Evolutionary conservation across 2,113 vertebrate genomes (phyloP).

Genomic region (Saccopteryx bilineata): DNA sequence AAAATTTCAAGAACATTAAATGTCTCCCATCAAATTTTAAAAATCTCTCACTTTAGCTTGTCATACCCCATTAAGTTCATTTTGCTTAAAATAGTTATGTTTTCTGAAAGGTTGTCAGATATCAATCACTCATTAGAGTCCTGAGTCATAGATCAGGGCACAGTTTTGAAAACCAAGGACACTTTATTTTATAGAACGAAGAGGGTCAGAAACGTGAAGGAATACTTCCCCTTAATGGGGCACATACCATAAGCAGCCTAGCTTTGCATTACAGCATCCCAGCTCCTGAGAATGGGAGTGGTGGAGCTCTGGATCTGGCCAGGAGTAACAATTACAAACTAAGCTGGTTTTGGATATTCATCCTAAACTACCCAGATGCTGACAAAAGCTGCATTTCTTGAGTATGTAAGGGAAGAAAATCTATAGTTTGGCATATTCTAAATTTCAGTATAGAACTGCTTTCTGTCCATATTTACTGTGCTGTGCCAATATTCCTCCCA

Average conservation of each 20-base stretch:
- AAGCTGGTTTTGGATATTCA: not conserved
- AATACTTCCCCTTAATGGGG: not conserved
- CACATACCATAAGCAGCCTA: not conserved
- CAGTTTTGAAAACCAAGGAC: not conserved
- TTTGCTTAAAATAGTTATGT: not conserved
- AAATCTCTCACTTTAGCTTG: not conserved
- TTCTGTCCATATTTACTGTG: not conserved
- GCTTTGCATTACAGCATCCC: not conserved
- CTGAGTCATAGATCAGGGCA: not conserved
- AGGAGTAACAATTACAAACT: not conserved
- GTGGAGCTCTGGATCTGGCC: not conserved
- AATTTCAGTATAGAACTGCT: not conserved
- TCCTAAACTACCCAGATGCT: no score
- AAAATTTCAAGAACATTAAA: not conserved
- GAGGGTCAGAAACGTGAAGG: not conserved
- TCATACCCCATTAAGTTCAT: not conserved
- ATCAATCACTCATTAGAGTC: not conserved
- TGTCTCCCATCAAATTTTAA: not conserved
- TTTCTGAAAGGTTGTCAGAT: not conserved
- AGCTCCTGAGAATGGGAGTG: not conserved
- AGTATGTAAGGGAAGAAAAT: no score
- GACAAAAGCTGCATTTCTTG: no score
- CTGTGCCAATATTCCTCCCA: not conserved
- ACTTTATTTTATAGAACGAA: not conserved
- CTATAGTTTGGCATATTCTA: no score